phyloP scores from a whole-genome alignment of 2,888 invertebrate species.

The Drosophila prolongata region DNA sequence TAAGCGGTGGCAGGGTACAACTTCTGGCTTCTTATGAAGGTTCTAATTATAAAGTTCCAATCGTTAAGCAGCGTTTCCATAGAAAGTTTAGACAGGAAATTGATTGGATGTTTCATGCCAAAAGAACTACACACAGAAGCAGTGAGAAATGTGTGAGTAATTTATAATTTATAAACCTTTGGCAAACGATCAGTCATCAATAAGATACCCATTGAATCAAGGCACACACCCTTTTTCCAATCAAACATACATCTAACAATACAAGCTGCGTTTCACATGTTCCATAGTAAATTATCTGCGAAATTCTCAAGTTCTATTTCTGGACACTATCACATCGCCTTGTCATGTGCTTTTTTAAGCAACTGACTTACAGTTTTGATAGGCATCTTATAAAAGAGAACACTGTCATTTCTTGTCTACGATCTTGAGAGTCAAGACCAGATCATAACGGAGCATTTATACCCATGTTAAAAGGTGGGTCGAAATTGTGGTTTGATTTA shows the following conservation, averaged over 20 bases:
- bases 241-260: background rate
- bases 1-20: slow-evolving; percentile 11
- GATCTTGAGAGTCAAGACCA: slow-evolving; percentile 9
- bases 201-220: slow-evolving; percentile 12
- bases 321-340: slow-evolving; percentile 5
- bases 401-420: slow-evolving; percentile 18
- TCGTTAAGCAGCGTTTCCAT: slow-evolving; percentile 47
- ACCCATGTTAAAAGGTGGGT: slow-evolving; percentile 5
- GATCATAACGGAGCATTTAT: slow-evolving; percentile 8
- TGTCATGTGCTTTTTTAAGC: slow-evolving; percentile 3
- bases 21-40: slow-evolving; percentile 28
- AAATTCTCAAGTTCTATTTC: slow-evolving; percentile 9
- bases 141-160: slow-evolving; percentile 4
- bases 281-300: background rate
- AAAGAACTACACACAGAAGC: slow-evolving; percentile 16
- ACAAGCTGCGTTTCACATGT: background rate
- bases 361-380: slow-evolving; percentile 17
- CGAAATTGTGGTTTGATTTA: slow-evolving; percentile 53
- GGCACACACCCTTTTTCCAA: slow-evolving; percentile 16
- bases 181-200: slow-evolving; percentile 14
- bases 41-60: slow-evolving; percentile 35
- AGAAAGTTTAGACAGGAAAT: slow-evolving; percentile 39
- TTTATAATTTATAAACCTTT: slow-evolving; percentile 10
- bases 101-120: slow-evolving; percentile 21
- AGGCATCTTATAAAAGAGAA: slow-evolving; percentile 15